Evolutionary conservation across 2,888 invertebrate genomes (phyloP).

Genomic region (Xestobium rufovillosum): DNA sequence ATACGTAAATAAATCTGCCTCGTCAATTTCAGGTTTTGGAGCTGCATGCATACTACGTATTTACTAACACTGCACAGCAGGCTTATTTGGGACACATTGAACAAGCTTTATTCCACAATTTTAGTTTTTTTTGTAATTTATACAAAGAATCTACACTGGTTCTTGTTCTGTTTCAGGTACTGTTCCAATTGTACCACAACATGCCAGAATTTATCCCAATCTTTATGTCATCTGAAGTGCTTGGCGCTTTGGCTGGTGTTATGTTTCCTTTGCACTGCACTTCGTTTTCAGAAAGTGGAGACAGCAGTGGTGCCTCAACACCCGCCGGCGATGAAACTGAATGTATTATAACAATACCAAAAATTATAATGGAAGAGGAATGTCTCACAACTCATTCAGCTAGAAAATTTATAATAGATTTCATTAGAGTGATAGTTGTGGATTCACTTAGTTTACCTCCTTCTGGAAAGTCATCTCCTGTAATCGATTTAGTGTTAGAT

Average conservation of each 20-base stretch:
- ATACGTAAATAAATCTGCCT: too few species aligned
- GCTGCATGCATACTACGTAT: too few species aligned
- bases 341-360: slow-evolving; percentile 33
- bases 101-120: too few species aligned
- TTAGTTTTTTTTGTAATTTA: too few species aligned
- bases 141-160: too few species aligned
- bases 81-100: too few species aligned
- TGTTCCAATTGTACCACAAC: slow-evolving; percentile 94
- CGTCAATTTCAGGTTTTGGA: too few species aligned
- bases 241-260: slow-evolving; percentile 77
- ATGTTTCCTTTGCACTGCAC: slow-evolving; percentile 61
- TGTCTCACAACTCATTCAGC: slow-evolving; percentile 71
- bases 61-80: too few species aligned
- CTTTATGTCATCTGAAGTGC: slow-evolving; percentile 86
- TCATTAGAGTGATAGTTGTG: slow-evolving; percentile 85
- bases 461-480: slow-evolving; percentile 69
- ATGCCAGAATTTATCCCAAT: slow-evolving; percentile 86
- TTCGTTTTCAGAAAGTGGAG: slow-evolving; percentile 52
- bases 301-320: slow-evolving; percentile 73
- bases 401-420: slow-evolving; percentile 87
- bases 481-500: slow-evolving; percentile 87
- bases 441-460: slow-evolving; percentile 84
- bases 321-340: slow-evolving; percentile 48
- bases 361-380: slow-evolving; percentile 41
- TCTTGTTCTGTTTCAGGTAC: too few species aligned